These are phyloP conservation scores for Anhinga anhinga DNA, from an alignment of 2,113 vertebrate species.

Conservation along the genomic window DNA sequence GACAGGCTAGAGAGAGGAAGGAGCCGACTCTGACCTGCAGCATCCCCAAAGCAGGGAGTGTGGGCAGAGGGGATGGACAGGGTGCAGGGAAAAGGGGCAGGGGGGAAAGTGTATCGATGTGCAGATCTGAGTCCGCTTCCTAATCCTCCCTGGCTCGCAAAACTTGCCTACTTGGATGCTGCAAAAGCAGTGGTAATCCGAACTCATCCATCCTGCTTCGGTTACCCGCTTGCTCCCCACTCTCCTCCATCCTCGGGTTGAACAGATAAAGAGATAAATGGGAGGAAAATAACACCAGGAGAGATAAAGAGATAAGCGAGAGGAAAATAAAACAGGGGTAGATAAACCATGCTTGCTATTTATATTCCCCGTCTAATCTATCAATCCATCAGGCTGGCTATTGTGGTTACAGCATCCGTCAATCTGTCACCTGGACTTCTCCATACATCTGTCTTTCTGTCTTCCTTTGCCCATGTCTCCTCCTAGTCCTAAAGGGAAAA, in stretches of 20 bases:
- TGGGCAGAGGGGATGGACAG: rapidly evolving
- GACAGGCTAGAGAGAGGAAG: not conserved
- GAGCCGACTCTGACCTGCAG: rapidly evolving
- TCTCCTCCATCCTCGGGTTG: not conserved
- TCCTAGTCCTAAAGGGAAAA: not conserved
- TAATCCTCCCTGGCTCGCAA: not conserved
- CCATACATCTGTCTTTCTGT: constrained; percentile 62
- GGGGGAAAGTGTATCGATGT: not conserved
- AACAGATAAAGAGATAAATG: constrained; percentile 56
- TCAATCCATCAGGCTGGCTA: constrained; percentile 58
- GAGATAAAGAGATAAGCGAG: constrained; percentile 60
- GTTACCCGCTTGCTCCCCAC: not conserved
- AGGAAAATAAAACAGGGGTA: constrained; percentile 44
- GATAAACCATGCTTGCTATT: constrained; percentile 66
- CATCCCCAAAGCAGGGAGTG: not conserved
- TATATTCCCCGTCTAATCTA: constrained; percentile 65
- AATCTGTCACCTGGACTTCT: constrained; percentile 58
- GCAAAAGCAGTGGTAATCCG: not conserved
- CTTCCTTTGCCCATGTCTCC: constrained; percentile 8
- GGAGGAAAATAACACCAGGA: constrained; percentile 52
- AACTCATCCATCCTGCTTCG: constrained; percentile 25
- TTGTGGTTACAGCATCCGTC: constrained; percentile 39
- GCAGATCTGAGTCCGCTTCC: not conserved
- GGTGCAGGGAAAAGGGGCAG: not conserved
- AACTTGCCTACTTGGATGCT: not conserved